Evolutionary conservation across 1,140 invertebrate genomes (phyloP), one percentile per base, ranked within the genome.

Genomic region (Formica selysi): DNA sequence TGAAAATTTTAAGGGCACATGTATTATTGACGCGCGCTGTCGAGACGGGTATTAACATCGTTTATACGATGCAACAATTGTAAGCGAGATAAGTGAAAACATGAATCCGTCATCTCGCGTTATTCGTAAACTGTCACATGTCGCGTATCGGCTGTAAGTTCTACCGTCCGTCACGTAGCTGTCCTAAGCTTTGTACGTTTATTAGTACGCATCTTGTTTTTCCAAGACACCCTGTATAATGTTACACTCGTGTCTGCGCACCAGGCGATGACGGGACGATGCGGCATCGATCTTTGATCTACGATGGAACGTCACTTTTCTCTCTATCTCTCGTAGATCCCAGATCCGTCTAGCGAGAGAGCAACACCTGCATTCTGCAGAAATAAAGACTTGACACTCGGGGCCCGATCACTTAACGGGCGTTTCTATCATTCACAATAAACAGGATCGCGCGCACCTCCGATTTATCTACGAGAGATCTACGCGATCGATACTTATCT

Each of bases 241-340:
- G 51, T 59, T 51, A 51, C 54, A 62, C 74, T 85, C 44, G 80
- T 38, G 76, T 10, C 38, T 70, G 81, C 44, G 44, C 48, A 48
- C 54, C 41, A 71, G 87, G 57, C 87, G 80, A 41, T 70, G 87
- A 89, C 76, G 76, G 70, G 62, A 26, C n/a, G 85, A 48, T 29
- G 88, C 88, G 89, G 88, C 80, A 26, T 67, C 68, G 80, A 90
- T 90, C 88, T 90, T 89, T 90, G 88, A 90, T 89, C 86, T 90
- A 89, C 68, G 73, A 64, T 87, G 80, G 84, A 73, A 90, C 86
- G 86, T 83, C 86, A 90, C 85, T 87, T 78, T 85, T 76, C 80
- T 85, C 79, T 2, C 38, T 73, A 80, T 76, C 80, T 85, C 68
- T 3, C 36, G 65, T 67, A 57, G 79, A 89, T 57, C 86, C 76